Evolutionary conservation across 2,888 invertebrate genomes (phyloP), one percentile per base, ranked within the genome.

Genomic region (Spodoptera exigua): DNA sequence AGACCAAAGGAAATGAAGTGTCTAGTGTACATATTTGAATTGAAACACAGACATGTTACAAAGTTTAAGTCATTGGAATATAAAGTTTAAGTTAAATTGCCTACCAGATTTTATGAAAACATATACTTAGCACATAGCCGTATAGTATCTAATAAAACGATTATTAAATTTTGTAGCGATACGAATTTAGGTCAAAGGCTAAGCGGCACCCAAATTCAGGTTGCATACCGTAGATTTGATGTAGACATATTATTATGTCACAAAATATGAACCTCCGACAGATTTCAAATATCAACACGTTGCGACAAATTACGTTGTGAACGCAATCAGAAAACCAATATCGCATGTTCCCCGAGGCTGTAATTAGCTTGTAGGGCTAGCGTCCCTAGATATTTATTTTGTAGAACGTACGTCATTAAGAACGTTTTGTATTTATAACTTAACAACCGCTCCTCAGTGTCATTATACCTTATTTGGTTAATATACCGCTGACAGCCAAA

Each of bases 251-350:
- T 32, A 56, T 49, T 48, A 17, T 36, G 16, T n/a, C 49, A 48
- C 13, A 48, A 27, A 60, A 60, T 59, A 37, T 45, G 40, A 51
- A 46, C 5, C 21, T 56, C 45, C 43, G 49, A 39, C 13, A 17
- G 13, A 37, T 37, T 27, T 37, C 13, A 60, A 55, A 69, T 44
- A 41, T 68, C 59, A 44, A 51, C 37, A 17, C 58, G 58, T 55
- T 71, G 47, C 44, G 55, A 63, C 74, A 65, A 65, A 77, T 70
- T 62, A 74, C 57, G 60, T 55, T 34, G 13, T 51, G 39, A 57
- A 44, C 61, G 69, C 76, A 75, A 79, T 79, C 78, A 74, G 70
- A 76, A 78, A 79, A 68, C 76, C 79, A 81, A 82, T 81, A 80
- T 77, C 62, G 46, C 54, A n/a, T 36, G 66, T 66, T 68, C 76